Conservation (phyloP, 2,113 vertebrate species). For the Oenanthe melanoleuca region DNA sequence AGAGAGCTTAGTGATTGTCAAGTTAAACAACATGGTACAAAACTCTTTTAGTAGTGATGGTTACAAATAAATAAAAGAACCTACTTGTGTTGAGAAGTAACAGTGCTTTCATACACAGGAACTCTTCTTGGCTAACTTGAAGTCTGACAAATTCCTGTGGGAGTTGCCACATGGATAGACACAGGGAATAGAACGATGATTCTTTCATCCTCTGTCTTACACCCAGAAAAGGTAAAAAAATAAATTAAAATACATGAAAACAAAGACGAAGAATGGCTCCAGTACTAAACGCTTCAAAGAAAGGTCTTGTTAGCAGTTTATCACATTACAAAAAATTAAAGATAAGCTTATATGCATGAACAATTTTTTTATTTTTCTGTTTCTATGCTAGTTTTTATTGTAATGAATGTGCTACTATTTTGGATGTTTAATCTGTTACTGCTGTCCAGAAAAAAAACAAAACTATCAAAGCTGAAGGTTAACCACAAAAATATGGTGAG, state of each 20-base stretch:
- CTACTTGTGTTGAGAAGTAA: conserved; percentile 95
- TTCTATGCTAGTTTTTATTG: neutral
- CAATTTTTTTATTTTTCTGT: neutral
- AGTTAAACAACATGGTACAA: neutral
- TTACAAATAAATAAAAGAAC: conserved; percentile 11
- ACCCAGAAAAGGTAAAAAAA: conserved; percentile 18
- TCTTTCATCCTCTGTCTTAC: conserved; percentile 92
- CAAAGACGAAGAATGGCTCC: neutral
- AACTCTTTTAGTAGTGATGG: neutral
- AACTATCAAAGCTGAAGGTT: neutral
- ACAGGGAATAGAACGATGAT: conserved; percentile 93
- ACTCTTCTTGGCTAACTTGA: conserved; percentile 93
- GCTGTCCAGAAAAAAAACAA: neutral
- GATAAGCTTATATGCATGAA: neutral
- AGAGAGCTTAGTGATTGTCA: neutral
- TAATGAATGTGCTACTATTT: neutral
- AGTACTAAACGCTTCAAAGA: neutral
- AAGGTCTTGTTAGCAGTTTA: neutral
- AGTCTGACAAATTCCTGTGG: conserved; percentile 95
- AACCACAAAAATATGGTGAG: fast-evolving
- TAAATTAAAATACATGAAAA: neutral
- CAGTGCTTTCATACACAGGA: conserved; percentile 97
- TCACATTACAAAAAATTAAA: neutral
- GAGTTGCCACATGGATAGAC: conserved; percentile 93
- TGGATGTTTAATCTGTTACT: neutral